phyloP scores from a whole-genome alignment of 2,113 vertebrate species.

The Chloropsis hardwickii region DNA sequence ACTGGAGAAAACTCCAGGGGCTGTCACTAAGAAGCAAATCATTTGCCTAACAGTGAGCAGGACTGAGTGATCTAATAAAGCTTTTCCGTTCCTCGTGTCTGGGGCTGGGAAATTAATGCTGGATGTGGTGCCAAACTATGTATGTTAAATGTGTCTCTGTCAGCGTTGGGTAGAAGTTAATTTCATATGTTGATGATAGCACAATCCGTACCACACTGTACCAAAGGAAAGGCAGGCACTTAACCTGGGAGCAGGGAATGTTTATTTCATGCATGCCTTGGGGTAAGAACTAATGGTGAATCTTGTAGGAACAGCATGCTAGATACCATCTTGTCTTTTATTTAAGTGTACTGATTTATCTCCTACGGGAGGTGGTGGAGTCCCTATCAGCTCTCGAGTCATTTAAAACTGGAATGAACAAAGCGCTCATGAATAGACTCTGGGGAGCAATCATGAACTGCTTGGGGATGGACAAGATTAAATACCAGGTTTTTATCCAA shows the following conservation, averaged over 20 bases:
- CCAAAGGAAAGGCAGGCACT: constrained; percentile 25
- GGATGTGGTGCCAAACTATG: not conserved
- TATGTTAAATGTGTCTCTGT: constrained; percentile 26
- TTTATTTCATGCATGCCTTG: constrained; percentile 65
- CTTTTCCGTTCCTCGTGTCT: constrained; percentile 4
- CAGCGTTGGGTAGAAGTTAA: constrained; percentile 14
- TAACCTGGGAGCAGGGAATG: constrained; percentile 51
- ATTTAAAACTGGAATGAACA: constrained; percentile 65
- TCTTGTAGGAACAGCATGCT: constrained; percentile 43
- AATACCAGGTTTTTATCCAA: constrained; percentile 40
- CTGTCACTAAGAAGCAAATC: constrained; percentile 27
- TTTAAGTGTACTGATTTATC: constrained; percentile 66
- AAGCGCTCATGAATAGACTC: constrained; percentile 56
- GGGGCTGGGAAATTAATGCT: constrained; percentile 49
- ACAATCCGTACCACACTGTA: not conserved
- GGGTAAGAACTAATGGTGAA: constrained; percentile 58
- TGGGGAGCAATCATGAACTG: constrained; percentile 53
- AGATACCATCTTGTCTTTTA: constrained; percentile 68
- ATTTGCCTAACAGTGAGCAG: constrained; percentile 51
- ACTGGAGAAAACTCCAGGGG: constrained; percentile 5
- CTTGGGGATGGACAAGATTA: constrained; percentile 61
- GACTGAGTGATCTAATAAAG: constrained; percentile 24
- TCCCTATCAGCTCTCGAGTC: constrained; percentile 54
- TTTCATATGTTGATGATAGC: constrained; percentile 15
- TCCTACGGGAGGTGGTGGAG: constrained; percentile 38